phyloP scores from a whole-genome alignment of 2,113 vertebrate genomes.

The Aix galericulata region DNA sequence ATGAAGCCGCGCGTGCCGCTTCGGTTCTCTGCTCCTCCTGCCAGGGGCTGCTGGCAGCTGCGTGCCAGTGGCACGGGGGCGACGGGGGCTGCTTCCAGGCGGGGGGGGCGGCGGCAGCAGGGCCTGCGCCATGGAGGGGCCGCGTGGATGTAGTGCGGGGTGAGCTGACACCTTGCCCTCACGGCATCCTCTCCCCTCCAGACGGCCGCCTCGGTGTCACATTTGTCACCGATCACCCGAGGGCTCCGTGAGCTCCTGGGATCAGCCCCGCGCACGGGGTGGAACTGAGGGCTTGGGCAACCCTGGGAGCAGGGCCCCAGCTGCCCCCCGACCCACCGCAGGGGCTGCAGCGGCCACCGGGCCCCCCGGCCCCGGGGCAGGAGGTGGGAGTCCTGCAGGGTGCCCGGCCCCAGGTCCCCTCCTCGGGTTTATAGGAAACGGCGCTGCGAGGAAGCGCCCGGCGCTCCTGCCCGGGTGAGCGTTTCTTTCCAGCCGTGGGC shows the following conservation, averaged over 20 bases:
- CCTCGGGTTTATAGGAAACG: slow-evolving; percentile 78
- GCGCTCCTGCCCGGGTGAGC: slow-evolving; percentile 56
- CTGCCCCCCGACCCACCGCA: rapidly evolving
- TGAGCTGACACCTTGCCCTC: not conserved
- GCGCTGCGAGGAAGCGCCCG: slow-evolving; percentile 68
- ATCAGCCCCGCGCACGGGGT: rapidly evolving
- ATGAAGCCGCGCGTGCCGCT: not conserved
- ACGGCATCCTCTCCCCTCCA: rapidly evolving
- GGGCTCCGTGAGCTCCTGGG: rapidly evolving
- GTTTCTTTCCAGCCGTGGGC: slow-evolving; percentile 78
- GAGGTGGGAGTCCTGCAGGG: too few species aligned
- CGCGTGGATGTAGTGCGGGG: not conserved
- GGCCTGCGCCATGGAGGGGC: rapidly evolving
- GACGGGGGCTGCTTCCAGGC: rapidly evolving
- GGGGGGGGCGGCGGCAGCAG: rapidly evolving
- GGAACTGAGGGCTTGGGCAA: rapidly evolving
- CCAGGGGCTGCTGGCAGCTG: not conserved
- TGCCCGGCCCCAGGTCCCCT: not conserved
- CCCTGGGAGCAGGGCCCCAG: not conserved
- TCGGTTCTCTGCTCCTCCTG: not conserved
- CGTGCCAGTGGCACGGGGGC: rapidly evolving
- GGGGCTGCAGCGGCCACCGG: rapidly evolving
- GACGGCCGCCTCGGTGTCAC: too few species aligned
- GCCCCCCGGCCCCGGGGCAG: not conserved
- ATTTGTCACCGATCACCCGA: not conserved